Evolutionary conservation across 1,140 invertebrate genomes (phyloP).

Genomic region (Drosophila nigrodunni): DNA sequence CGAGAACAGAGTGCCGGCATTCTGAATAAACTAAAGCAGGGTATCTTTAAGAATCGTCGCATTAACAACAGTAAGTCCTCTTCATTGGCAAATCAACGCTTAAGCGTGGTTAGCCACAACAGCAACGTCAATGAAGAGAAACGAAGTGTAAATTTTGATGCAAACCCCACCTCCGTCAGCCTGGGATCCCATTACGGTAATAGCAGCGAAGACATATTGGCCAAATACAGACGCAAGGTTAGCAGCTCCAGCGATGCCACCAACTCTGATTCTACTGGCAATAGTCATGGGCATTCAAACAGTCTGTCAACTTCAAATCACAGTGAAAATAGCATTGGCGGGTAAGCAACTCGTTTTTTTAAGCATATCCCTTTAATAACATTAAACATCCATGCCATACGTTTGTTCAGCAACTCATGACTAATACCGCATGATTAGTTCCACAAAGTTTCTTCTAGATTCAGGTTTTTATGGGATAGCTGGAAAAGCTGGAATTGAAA

Average conservation of each 20-base stretch:
- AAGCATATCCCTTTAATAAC: too few relatives aligned
- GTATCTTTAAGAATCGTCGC: constrained; percentile 88
- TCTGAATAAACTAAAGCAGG: constrained; percentile 89
- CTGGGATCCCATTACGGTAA: constrained; percentile 69
- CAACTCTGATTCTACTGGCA: constrained; percentile 83
- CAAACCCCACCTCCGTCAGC: constrained; percentile 44
- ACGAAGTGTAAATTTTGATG: constrained; percentile 78
- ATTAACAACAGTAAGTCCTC: constrained; percentile 82
- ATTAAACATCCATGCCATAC: too few relatives aligned
- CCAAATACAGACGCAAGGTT: constrained; percentile 95
- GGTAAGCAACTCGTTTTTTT: constrained; percentile 35
- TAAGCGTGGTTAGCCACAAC: constrained; percentile 5
- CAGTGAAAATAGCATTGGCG: constrained; percentile 57
- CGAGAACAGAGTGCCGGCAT: constrained; percentile 85
- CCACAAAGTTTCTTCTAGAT: too few relatives aligned
- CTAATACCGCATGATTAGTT: too few relatives aligned
- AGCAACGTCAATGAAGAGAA: constrained; percentile 13
- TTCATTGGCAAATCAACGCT: constrained; percentile 1
- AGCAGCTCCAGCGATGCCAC: constrained; percentile 87
- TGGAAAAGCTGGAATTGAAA: too few relatives aligned
- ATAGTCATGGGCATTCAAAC: constrained; percentile 42
- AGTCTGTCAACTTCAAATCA: constrained; percentile 15
- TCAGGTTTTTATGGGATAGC: too few relatives aligned
- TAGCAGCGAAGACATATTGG: constrained; percentile 94
- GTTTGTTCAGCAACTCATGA: too few relatives aligned